Conservation (phyloP, 1,140 invertebrate species). For the Drosophila carrolli region DNA sequence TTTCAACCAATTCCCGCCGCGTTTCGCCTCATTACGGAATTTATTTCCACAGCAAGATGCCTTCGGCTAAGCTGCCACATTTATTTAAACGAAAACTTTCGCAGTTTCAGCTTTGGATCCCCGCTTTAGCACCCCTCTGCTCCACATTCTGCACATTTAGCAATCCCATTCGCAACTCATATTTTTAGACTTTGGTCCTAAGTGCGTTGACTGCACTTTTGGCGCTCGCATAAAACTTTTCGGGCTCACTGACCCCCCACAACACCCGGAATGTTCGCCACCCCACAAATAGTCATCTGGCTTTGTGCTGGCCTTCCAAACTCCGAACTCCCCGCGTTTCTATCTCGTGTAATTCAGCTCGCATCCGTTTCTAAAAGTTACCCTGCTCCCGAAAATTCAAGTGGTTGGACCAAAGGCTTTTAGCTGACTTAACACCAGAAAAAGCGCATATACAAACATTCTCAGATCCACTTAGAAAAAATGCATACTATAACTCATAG, state of each 20-base stretch:
- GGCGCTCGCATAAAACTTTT: slow-evolving; percentile 73
- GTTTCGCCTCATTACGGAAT: slow-evolving; percentile 40
- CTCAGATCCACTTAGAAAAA: slow-evolving; percentile 20
- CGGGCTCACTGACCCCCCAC: slow-evolving; percentile 18
- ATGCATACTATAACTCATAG: no score
- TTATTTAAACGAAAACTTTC: slow-evolving; percentile 63
- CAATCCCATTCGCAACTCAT: slow-evolving; percentile 76
- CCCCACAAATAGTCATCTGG: slow-evolving; percentile 59
- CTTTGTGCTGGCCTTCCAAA: slow-evolving; percentile 35
- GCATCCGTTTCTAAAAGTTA: slow-evolving; percentile 79
- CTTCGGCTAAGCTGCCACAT: slow-evolving; percentile 46
- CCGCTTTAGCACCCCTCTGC: neutral
- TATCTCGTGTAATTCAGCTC: slow-evolving; percentile 67
- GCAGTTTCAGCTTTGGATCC: slow-evolving; percentile 1
- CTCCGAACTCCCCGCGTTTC: slow-evolving; percentile 11
- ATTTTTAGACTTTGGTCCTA: slow-evolving; percentile 64
- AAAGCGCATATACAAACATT: slow-evolving; percentile 29
- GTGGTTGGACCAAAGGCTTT: slow-evolving; percentile 75
- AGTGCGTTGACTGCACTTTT: slow-evolving; percentile 79
- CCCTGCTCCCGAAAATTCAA: slow-evolving; percentile 65
- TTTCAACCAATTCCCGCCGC: slow-evolving; percentile 26
- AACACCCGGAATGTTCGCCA: slow-evolving; percentile 8
- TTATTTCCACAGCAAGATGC: slow-evolving; percentile 32
- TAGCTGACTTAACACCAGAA: slow-evolving; percentile 78
- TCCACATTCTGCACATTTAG: slow-evolving; percentile 37